Percentiles rank a stretch among this genome's conserved stretches.
These are phyloP conservation scores for Antigone vipio DNA, from an alignment of 2,113 vertebrate genomes.

Conservation along the genomic window DNA sequence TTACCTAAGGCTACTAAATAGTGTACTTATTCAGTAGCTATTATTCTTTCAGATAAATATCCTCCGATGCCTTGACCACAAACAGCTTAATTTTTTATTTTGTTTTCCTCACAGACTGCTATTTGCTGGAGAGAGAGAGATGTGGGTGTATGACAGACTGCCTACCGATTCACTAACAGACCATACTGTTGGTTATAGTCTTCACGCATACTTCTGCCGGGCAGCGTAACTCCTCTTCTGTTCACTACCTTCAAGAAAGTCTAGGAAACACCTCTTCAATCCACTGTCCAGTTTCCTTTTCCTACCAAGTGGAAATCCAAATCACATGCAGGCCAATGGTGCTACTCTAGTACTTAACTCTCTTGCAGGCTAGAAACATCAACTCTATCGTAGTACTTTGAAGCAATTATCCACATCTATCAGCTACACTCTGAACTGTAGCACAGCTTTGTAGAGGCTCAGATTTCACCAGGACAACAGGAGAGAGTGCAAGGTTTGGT, in stretches of 20 bases:
- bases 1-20: constrained; percentile 53
- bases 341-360: constrained; percentile 26
- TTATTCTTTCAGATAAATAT: constrained; percentile 37
- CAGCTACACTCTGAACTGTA: constrained; percentile 24
- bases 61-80: constrained; percentile 17
- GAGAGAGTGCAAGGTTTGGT: constrained; percentile 37
- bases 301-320: constrained; percentile 24
- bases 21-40: constrained; percentile 38
- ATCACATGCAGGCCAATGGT: background rate
- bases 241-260: background rate
- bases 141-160: background rate
- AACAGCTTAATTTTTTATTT: background rate
- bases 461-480: constrained; percentile 62
- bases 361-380: constrained; percentile 21
- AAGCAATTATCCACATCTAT: constrained; percentile 45
- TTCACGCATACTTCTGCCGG: constrained; percentile 8
- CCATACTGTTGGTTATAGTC: background rate
- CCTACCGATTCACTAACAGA: background rate
- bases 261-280: constrained; percentile 19
- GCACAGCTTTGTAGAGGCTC: constrained; percentile 54
- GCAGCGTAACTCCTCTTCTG: background rate
- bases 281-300: constrained; percentile 20
- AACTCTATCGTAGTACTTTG: constrained; percentile 25
- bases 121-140: background rate
- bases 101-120: constrained; percentile 40